phyloP scores from a whole-genome alignment of 2,888 invertebrate genomes.

The Frankliniella intonsa region DNA sequence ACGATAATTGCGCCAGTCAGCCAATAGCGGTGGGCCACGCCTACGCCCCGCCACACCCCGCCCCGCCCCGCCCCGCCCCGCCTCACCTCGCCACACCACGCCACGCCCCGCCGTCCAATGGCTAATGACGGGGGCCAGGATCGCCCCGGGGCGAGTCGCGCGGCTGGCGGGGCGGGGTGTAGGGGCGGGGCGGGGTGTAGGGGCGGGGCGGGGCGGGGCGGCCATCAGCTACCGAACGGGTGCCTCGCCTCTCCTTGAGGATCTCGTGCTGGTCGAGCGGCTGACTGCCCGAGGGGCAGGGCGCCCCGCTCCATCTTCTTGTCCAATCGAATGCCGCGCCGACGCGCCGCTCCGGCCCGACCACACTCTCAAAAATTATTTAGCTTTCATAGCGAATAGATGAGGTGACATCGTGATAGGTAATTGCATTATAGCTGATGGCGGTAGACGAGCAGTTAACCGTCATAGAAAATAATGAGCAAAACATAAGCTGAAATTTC shows the following conservation, averaged over 20 bases:
- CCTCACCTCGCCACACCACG: not conserved
- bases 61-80: not conserved
- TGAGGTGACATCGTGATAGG: too few relatives aligned
- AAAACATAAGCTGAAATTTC: too few relatives aligned
- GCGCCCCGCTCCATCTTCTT: not conserved
- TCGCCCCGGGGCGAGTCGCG: not conserved
- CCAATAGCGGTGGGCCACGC: constrained; percentile 17
- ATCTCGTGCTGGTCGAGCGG: not conserved
- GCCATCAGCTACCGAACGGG: not conserved
- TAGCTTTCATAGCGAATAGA: too few relatives aligned
- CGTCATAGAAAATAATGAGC: too few relatives aligned
- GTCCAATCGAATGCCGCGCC: too few relatives aligned
- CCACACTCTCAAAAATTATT: too few relatives aligned
- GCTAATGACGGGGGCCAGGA: not conserved
- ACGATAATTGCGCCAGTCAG: constrained; percentile 4
- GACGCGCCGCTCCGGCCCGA: too few relatives aligned
- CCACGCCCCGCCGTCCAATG: not conserved
- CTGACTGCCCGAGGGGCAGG: not conserved
- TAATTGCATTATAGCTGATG: too few relatives aligned
- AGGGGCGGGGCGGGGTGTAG: not conserved
- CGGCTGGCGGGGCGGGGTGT: not conserved
- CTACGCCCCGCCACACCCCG: constrained; percentile 9
- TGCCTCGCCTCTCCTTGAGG: not conserved
- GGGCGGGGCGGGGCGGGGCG: not conserved
- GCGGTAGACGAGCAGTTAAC: too few relatives aligned